Evolutionary conservation across 2,113 vertebrate species (phyloP).

Genomic region (Cavia porcellus): DNA sequence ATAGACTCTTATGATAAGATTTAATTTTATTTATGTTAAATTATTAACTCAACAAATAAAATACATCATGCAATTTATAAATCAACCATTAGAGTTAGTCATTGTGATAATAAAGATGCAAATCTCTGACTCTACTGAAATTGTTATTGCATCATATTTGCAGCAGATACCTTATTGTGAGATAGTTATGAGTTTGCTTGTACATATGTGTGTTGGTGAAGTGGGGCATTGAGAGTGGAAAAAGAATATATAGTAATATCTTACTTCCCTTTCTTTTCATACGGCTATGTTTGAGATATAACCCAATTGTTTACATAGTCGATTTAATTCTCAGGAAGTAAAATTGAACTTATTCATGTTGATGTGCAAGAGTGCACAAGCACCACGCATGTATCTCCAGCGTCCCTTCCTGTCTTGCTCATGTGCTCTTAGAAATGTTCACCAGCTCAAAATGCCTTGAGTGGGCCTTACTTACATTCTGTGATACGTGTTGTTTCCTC

Average conservation of each 20-base stretch:
- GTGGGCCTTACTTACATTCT: background rate
- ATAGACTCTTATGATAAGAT: background rate
- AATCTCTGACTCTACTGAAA: background rate
- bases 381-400: background rate
- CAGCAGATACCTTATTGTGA: constrained; percentile 5
- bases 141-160: background rate
- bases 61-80: background rate
- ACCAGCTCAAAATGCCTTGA: background rate
- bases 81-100: background rate
- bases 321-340: background rate
- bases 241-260: background rate
- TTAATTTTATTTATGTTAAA: background rate
- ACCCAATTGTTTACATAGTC: background rate
- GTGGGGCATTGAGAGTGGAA: background rate
- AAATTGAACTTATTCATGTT: background rate
- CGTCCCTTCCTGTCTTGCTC: background rate
- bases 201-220: background rate
- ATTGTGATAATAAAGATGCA: background rate
- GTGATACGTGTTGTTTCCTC: background rate
- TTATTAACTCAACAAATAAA: constrained; percentile 34
- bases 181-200: background rate
- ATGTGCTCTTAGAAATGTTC: background rate
- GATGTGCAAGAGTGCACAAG: background rate
- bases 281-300: background rate
- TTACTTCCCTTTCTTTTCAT: background rate